Evolutionary conservation across 2,797 vertebrate species (phyloP).

Genomic region (Spea hammondii): DNA sequence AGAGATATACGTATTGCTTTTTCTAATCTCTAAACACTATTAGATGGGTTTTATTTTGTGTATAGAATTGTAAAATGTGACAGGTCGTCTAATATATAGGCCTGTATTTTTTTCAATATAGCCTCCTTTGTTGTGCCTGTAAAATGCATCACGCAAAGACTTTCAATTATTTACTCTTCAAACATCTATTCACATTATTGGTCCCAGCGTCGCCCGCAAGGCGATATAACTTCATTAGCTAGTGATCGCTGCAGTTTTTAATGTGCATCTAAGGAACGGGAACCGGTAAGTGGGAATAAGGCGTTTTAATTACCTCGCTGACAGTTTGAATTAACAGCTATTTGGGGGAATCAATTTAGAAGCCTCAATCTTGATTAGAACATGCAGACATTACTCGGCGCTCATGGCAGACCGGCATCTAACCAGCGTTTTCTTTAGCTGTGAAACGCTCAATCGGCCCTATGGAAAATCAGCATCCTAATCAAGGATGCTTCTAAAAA

Average conservation of each 20-base stretch:
- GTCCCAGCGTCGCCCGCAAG: conserved; percentile 2
- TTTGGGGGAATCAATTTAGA: conserved; percentile 35
- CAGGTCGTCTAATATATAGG: too few relatives aligned
- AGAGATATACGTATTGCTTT: background rate
- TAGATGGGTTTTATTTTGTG: too few relatives aligned
- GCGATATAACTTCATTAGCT: conserved; percentile 39
- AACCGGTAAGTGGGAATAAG: conserved; percentile 35
- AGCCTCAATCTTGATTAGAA: conserved; percentile 6
- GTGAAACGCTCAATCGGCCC: background rate
- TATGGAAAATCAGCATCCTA: too few relatives aligned
- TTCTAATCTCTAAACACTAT: too few relatives aligned
- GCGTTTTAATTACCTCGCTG: conserved; percentile 40
- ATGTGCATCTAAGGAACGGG: conserved; percentile 29
- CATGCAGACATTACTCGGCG: background rate
- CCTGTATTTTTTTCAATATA: background rate
- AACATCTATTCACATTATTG: conserved; percentile 26
- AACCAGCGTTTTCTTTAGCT: background rate
- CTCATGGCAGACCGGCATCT: background rate
- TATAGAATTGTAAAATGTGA: too few relatives aligned
- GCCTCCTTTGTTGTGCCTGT: background rate
- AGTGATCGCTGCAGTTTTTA: conserved; percentile 24
- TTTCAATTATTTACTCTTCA: conserved; percentile 18
- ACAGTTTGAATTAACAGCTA: conserved; percentile 30
- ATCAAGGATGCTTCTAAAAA: too few relatives aligned
- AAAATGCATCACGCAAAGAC: conserved; percentile 4